Conservation (phyloP, 2,797 vertebrate species). For the Chromobotia macracanthus region DNA sequence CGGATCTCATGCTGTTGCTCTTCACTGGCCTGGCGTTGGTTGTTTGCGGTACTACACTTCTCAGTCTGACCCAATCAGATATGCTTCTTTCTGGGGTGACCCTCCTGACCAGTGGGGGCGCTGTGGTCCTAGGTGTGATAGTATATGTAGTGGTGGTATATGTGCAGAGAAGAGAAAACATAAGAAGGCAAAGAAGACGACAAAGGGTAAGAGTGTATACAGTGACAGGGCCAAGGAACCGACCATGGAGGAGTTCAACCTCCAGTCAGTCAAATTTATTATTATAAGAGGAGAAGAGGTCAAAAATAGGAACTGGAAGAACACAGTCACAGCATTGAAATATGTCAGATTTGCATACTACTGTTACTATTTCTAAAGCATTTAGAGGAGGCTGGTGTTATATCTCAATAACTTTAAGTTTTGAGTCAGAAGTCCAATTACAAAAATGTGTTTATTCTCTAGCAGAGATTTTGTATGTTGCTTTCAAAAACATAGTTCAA, state of each 20-base stretch:
- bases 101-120: conserved; percentile 77
- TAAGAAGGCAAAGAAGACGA: conserved; percentile 60
- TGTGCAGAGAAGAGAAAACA: conserved; percentile 62
- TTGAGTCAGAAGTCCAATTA: too few species aligned
- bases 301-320: not conserved
- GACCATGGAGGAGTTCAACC: conserved; percentile 76
- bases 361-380: not conserved
- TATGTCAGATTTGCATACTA: not conserved
- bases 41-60: conserved; percentile 83
- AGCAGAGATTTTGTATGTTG: not conserved
- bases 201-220: conserved; percentile 78
- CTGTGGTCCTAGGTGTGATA: conserved; percentile 75
- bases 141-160: conserved; percentile 61
- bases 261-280: conserved; percentile 89
- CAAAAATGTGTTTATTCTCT: not conserved
- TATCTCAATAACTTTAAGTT: too few species aligned
- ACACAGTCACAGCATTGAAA: not conserved
- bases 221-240: conserved; percentile 77
- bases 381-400: not conserved
- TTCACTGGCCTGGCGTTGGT: conserved; percentile 82
- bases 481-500: not conserved
- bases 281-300: conserved; percentile 66
- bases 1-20: conserved; percentile 82
- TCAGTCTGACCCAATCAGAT: conserved; percentile 74
- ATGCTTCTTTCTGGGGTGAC: conserved; percentile 85